Percentiles rank a stretch among this genome's conserved stretches.
These are phyloP conservation scores for Pantala flavescens DNA, from an alignment of 1,140 invertebrate species.

Conservation along the genomic window DNA sequence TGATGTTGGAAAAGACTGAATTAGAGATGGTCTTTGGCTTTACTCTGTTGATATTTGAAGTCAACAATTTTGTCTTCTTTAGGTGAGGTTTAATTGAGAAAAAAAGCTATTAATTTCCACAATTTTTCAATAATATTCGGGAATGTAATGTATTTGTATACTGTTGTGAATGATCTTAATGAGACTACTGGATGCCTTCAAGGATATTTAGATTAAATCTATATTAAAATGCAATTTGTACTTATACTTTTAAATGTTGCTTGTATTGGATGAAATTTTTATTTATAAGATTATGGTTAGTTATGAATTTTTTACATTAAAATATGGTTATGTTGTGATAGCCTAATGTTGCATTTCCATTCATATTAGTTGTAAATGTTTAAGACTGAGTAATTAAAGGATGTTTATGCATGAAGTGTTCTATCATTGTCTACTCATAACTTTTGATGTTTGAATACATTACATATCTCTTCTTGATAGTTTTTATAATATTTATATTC, in stretches of 20 bases:
- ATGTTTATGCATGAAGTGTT: background rate
- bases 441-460: no score
- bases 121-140: no score
- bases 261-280: no score
- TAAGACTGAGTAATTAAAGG: background rate
- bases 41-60: background rate
- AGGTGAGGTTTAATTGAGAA: background rate
- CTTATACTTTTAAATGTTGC: background rate
- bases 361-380: background rate
- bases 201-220: background rate
- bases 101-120: background rate
- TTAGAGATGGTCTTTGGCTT: background rate
- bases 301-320: background rate
- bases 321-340: background rate
- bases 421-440: background rate
- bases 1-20: conserved; percentile 1
- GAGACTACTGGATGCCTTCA: no score
- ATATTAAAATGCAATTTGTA: background rate
- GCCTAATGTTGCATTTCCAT: conserved; percentile 5
- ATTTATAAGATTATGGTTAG: no score
- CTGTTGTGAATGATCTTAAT: no score
- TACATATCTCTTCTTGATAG: no score
- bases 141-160: no score
- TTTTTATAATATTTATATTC: no score
- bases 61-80: background rate